Evolutionary conservation across 2,888 invertebrate species (phyloP).

Genomic region (Ceraclea dissimilis): DNA sequence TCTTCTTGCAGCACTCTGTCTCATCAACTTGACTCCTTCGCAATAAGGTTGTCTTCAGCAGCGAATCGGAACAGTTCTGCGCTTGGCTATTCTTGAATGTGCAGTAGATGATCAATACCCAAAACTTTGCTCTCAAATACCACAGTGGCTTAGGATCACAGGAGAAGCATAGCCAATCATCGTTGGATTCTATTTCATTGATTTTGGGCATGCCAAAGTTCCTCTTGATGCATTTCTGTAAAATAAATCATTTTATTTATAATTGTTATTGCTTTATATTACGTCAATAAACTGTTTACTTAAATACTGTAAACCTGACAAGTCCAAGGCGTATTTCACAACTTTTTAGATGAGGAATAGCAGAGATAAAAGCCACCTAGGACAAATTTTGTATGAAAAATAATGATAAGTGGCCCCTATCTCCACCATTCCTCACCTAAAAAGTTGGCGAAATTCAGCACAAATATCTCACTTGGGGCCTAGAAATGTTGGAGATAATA

Average conservation of each 20-base stretch:
- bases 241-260: slow-evolving; percentile 27
- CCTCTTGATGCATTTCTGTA: slow-evolving; percentile 65
- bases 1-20: slow-evolving; percentile 39
- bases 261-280: too few relatives aligned
- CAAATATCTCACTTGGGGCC: too few relatives aligned
- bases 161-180: slow-evolving; percentile 75
- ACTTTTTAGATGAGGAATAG: too few relatives aligned
- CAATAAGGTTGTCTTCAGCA: slow-evolving; percentile 33
- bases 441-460: too few relatives aligned
- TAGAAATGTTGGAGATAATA: too few relatives aligned
- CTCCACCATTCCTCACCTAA: too few relatives aligned
- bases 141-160: slow-evolving; percentile 61
- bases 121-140: slow-evolving; percentile 59
- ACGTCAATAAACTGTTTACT: too few relatives aligned
- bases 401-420: too few relatives aligned
- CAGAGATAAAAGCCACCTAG: too few relatives aligned
- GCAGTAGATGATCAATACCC: slow-evolving; percentile 63
- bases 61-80: slow-evolving; percentile 37
- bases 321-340: too few relatives aligned
- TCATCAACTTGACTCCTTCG: slow-evolving; percentile 36
- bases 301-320: too few relatives aligned
- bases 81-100: slow-evolving; percentile 50
- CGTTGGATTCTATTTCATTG: slow-evolving; percentile 64
- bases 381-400: too few relatives aligned
- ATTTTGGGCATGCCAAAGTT: slow-evolving; percentile 61